Percentiles rank a stretch among this genome's conserved stretches.
These are phyloP conservation scores for Drosophila macrospina DNA, from an alignment of 2,888 invertebrate genomes.

Conservation along the genomic window DNA sequence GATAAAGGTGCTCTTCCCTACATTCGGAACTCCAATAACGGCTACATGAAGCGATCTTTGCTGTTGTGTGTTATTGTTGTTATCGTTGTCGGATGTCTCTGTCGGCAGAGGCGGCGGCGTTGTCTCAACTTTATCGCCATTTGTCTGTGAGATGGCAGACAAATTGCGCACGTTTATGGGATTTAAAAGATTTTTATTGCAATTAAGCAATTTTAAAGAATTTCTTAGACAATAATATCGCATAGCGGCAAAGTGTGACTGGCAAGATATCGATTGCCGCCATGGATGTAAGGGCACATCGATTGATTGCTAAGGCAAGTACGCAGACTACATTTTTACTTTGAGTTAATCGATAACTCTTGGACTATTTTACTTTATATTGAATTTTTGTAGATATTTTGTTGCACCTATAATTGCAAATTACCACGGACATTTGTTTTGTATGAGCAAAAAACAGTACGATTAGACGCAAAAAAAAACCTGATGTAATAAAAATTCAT, in stretches of 20 bases:
- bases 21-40: constrained; percentile 96
- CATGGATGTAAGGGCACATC: neutral
- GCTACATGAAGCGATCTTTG: constrained; percentile 87
- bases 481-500: neutral
- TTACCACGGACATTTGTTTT: too few relatives aligned
- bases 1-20: constrained; percentile 97
- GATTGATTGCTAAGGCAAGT: constrained; percentile 5
- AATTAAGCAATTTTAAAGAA: constrained; percentile 53
- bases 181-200: constrained; percentile 36
- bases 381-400: too few relatives aligned
- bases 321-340: neutral
- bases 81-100: constrained; percentile 6
- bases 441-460: too few relatives aligned
- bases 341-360: neutral
- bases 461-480: too few relatives aligned
- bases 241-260: constrained; percentile 41
- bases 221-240: constrained; percentile 43
- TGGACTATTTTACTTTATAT: neutral
- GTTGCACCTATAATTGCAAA: too few relatives aligned
- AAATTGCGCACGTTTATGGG: constrained; percentile 41
- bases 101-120: constrained; percentile 7
- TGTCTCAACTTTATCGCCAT: constrained; percentile 16
- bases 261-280: constrained; percentile 30
- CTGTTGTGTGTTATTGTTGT: constrained; percentile 19
- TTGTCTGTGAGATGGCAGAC: constrained; percentile 27